Evolutionary conservation across 2,797 vertebrate species (phyloP).

Genomic region (Hyperoplus immaculatus): DNA sequence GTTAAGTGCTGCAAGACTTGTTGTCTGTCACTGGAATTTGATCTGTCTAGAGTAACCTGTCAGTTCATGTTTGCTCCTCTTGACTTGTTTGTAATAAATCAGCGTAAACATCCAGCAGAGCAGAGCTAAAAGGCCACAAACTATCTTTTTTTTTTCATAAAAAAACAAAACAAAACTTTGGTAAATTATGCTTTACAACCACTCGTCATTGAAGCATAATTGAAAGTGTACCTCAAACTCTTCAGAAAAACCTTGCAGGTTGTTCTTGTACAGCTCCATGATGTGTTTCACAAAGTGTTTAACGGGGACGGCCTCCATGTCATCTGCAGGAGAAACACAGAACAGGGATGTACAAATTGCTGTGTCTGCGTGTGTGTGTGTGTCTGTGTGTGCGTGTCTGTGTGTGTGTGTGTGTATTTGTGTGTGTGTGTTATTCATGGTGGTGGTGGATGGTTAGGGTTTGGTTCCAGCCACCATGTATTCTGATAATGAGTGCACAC

Average conservation of each 20-base stretch:
- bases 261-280: constrained; percentile 96
- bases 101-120: background rate
- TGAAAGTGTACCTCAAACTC: constrained; percentile 92
- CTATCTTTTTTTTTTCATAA: background rate
- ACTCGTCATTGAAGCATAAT: background rate
- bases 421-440: background rate
- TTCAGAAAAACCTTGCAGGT: constrained; percentile 96
- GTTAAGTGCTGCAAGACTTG: too few relatives aligned
- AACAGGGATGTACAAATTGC: background rate
- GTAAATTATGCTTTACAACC: constrained; percentile 3
- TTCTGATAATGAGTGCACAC: background rate
- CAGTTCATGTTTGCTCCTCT: too few relatives aligned
- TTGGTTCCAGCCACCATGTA: background rate
- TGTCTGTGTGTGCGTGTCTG: background rate
- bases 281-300: constrained; percentile 98
- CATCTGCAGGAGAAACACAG: constrained; percentile 86
- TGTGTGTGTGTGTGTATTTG: background rate
- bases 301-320: constrained; percentile 97
- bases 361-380: background rate
- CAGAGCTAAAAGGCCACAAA: background rate
- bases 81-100: background rate
- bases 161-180: background rate
- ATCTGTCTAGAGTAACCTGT: too few relatives aligned
- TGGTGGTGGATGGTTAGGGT: background rate
- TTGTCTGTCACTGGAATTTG: too few relatives aligned